A percentile compares a stretch with the other conserved stretches of the same genome.
phyloP scores from a whole-genome alignment of 2,113 vertebrate genomes.

The Psittacula cyanocephala region DNA sequence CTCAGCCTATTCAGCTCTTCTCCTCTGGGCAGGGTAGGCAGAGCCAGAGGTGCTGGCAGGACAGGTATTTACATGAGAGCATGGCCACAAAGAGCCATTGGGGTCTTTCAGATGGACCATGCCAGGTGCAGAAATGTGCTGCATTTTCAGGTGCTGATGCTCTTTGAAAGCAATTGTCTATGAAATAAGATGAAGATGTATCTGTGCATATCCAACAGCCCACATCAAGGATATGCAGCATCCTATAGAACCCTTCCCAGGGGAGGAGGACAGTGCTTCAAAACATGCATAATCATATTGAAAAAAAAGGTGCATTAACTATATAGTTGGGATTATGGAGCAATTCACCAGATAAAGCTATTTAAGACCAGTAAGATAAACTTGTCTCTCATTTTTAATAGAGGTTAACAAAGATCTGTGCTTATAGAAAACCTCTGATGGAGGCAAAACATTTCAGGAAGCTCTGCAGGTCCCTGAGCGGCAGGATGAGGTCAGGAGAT shows the following conservation, averaged over 20 bases:
- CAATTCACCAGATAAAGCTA: background rate
- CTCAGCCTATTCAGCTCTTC: background rate
- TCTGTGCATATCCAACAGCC: background rate
- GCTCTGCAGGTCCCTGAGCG: background rate
- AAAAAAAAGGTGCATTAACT: background rate
- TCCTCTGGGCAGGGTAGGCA: background rate
- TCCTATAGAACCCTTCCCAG: background rate
- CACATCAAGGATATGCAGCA: fast-evolving
- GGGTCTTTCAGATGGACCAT: background rate
- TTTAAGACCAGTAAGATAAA: background rate
- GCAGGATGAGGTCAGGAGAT: background rate
- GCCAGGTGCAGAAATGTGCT: background rate
- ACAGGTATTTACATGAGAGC: fast-evolving
- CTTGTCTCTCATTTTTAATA: background rate
- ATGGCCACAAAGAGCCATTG: fast-evolving
- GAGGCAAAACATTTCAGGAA: background rate
- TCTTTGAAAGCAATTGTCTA: background rate
- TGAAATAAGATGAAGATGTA: background rate
- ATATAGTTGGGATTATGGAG: background rate
- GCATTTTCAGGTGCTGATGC: background rate
- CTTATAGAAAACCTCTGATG: background rate
- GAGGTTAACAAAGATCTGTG: background rate
- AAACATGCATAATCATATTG: background rate
- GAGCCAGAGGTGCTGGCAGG: background rate
- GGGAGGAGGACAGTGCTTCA: background rate